Percentiles rank a stretch among this genome's conserved stretches.
Evolutionary conservation across 1,140 invertebrate genomes (phyloP).

Genomic region (Mercenaria mercenaria): DNA sequence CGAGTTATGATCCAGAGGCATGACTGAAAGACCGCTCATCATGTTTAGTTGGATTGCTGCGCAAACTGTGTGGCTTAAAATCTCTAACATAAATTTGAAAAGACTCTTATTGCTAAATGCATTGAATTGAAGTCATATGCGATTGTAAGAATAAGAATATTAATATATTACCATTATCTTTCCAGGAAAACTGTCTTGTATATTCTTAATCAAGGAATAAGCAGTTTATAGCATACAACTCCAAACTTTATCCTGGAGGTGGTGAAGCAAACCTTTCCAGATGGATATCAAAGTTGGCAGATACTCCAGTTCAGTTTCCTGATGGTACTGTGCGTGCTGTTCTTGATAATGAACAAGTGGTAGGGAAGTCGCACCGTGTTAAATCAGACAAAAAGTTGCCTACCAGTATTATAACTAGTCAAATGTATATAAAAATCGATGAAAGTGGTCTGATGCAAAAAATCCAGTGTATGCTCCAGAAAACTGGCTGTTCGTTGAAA

Average conservation of each 20-base stretch:
- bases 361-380: conserved; percentile 44
- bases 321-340: conserved; percentile 39
- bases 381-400: conserved; percentile 31
- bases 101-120: too few relatives aligned
- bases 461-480: neutral
- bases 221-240: conserved; percentile 27
- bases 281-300: neutral
- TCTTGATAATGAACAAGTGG: conserved; percentile 19
- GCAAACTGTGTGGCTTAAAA: too few relatives aligned
- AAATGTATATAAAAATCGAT: conserved; percentile 40
- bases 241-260: conserved; percentile 24
- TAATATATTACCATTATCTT: conserved; percentile 49
- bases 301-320: neutral
- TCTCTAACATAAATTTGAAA: too few relatives aligned
- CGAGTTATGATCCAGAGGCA: too few relatives aligned
- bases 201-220: conserved; percentile 60
- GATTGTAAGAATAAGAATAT: conserved; percentile 58
- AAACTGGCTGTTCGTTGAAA: neutral
- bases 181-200: conserved; percentile 55
- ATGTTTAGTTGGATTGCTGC: too few relatives aligned
- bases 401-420: conserved; percentile 27
- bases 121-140: too few relatives aligned
- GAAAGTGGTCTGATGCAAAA: neutral
- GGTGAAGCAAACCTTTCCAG: neutral
- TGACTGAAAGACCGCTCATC: too few relatives aligned